phyloP scores from a whole-genome alignment of 2,888 invertebrate species.

The Caenorhabditis uteleia region DNA sequence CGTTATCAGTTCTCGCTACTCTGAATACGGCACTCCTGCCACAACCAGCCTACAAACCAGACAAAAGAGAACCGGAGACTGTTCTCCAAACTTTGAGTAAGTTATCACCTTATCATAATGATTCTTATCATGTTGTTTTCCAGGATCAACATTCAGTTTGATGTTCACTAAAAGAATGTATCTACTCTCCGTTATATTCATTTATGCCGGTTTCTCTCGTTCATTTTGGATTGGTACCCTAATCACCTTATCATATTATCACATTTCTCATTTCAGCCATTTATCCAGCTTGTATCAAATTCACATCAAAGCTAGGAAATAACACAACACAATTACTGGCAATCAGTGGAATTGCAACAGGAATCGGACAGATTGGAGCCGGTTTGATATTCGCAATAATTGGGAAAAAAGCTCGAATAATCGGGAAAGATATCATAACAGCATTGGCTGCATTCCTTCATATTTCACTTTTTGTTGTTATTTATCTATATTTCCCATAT shows the following conservation, averaged over 20 bases:
- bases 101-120: background rate
- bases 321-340: constrained; percentile 32
- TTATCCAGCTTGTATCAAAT: constrained; percentile 35
- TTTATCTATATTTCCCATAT: constrained; percentile 24
- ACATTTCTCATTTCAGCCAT: no score
- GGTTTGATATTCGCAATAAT: constrained; percentile 19
- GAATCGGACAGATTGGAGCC: constrained; percentile 31
- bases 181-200: constrained; percentile 25
- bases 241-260: no score
- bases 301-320: constrained; percentile 21
- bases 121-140: background rate
- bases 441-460: constrained; percentile 14
- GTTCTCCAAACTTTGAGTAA: constrained; percentile 13
- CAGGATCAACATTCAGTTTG: constrained; percentile 19
- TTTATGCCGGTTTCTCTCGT: constrained; percentile 32
- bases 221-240: constrained; percentile 42
- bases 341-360: constrained; percentile 26
- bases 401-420: constrained; percentile 15
- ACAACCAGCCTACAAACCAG: constrained; percentile 16
- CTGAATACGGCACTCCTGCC: constrained; percentile 17
- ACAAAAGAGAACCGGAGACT: constrained; percentile 14
- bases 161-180: constrained; percentile 18
- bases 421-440: constrained; percentile 29
- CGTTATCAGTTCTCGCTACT: constrained; percentile 15
- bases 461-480: constrained; percentile 10